Conservation (phyloP, 1,140 invertebrate species). For the Drosophila trapezifrons region DNA sequence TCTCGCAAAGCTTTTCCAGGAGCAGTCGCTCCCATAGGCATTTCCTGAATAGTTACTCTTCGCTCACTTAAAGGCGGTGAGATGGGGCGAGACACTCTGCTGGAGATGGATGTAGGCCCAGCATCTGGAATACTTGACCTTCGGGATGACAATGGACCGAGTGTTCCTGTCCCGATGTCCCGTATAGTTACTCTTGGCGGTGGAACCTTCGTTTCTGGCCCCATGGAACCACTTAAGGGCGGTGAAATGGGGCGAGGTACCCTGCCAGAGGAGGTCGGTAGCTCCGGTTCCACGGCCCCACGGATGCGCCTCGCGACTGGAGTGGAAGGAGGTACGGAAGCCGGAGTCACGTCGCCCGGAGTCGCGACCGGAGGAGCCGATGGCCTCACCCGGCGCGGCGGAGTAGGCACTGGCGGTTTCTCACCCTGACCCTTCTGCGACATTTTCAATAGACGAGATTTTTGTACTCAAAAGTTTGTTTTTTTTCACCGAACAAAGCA, state of each 20-base stretch:
- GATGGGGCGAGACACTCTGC: background rate
- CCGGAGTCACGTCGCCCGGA: background rate
- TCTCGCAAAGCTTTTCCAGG: background rate
- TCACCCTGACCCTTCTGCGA: constrained; percentile 10
- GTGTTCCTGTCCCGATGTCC: background rate
- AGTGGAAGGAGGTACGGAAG: too few relatives aligned
- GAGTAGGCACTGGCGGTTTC: background rate
- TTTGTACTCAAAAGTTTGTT: background rate
- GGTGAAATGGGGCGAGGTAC: background rate
- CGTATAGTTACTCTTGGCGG: too few relatives aligned
- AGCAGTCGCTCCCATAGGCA: background rate
- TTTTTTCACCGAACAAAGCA: background rate
- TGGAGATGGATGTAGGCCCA: background rate
- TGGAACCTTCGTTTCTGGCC: background rate
- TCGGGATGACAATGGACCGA: background rate
- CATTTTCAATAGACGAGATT: constrained; percentile 7
- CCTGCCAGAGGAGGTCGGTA: background rate
- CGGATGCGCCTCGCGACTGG: background rate
- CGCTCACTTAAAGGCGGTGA: background rate
- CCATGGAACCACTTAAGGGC: background rate
- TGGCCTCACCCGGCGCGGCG: background rate
- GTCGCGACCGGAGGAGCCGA: background rate
- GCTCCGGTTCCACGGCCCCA: background rate
- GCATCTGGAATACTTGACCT: background rate
- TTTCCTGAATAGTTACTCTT: background rate